phyloP scores from a whole-genome alignment of 2,888 invertebrate genomes.

The Heteropelma amictum region DNA sequence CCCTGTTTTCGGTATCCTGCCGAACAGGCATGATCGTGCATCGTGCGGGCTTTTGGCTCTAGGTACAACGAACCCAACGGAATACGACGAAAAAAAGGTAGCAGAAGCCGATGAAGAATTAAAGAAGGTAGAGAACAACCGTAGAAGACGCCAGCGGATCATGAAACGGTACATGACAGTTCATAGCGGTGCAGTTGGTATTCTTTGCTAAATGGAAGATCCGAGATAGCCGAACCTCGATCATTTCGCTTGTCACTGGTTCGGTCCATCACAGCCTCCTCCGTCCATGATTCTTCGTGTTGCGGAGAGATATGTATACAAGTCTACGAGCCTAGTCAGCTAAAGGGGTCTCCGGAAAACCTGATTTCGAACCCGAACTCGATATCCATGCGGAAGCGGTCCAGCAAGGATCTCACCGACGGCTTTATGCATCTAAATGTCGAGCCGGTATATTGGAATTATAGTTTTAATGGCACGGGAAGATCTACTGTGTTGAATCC shows the following conservation, averaged over 20 bases:
- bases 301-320: neutral
- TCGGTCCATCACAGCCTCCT: slow-evolving; percentile 4
- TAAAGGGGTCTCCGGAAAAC: slow-evolving; percentile 37
- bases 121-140: neutral
- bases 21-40: neutral
- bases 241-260: neutral
- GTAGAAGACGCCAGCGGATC: slow-evolving; percentile 27
- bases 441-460: slow-evolving; percentile 26
- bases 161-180: slow-evolving; percentile 33
- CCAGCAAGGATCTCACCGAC: slow-evolving; percentile 16
- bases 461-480: slow-evolving; percentile 12
- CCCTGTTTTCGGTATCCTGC: slow-evolving; percentile 2
- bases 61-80: slow-evolving; percentile 25
- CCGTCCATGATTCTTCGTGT: neutral
- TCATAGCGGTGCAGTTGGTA: neutral
- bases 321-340: neutral
- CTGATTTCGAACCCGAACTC: slow-evolving; percentile 52
- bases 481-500: slow-evolving; percentile 35
- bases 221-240: slow-evolving; percentile 16
- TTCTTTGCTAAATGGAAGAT: slow-evolving; percentile 28
- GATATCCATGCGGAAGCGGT: slow-evolving; percentile 53
- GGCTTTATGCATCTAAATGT: slow-evolving; percentile 41
- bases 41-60: slow-evolving; percentile 21
- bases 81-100: slow-evolving; percentile 9
- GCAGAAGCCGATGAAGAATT: slow-evolving; percentile 11